Conservation (phyloP, 2,113 vertebrate genomes). For the Mionectes macconnelli region DNA sequence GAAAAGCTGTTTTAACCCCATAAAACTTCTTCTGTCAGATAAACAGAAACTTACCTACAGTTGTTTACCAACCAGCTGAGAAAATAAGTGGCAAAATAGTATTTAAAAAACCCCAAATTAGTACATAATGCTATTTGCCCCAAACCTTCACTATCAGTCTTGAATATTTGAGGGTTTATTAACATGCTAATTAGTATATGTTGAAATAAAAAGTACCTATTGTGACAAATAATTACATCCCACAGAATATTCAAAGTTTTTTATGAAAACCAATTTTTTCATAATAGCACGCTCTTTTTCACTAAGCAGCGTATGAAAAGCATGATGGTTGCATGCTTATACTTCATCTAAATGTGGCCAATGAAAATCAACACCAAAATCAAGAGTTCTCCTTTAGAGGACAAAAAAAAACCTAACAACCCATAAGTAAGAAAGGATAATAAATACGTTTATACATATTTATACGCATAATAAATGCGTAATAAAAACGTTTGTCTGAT, state of each 20-base stretch:
- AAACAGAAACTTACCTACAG: background rate
- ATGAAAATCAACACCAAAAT: background rate
- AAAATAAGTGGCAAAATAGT: background rate
- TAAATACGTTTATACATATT: too few species aligned
- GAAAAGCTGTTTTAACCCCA: background rate
- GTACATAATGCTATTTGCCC: background rate
- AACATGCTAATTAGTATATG: background rate
- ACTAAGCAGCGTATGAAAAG: background rate
- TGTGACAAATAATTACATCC: background rate
- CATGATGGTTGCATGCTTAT: rapidly evolving
- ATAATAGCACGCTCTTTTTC: background rate
- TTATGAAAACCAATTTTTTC: conserved; percentile 1
- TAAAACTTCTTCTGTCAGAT: background rate
- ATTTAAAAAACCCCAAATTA: background rate
- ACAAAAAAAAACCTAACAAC: background rate
- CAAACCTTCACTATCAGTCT: background rate
- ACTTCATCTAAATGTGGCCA: background rate
- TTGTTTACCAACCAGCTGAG: background rate
- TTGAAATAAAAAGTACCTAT: background rate
- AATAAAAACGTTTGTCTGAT: background rate
- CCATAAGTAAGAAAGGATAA: background rate
- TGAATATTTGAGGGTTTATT: background rate
- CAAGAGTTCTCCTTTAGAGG: background rate
- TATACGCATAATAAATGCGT: too few species aligned
- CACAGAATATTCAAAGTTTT: background rate